Evolutionary conservation across 2,888 invertebrate genomes (phyloP).

Genomic region (Spilosoma lubricipeda): DNA sequence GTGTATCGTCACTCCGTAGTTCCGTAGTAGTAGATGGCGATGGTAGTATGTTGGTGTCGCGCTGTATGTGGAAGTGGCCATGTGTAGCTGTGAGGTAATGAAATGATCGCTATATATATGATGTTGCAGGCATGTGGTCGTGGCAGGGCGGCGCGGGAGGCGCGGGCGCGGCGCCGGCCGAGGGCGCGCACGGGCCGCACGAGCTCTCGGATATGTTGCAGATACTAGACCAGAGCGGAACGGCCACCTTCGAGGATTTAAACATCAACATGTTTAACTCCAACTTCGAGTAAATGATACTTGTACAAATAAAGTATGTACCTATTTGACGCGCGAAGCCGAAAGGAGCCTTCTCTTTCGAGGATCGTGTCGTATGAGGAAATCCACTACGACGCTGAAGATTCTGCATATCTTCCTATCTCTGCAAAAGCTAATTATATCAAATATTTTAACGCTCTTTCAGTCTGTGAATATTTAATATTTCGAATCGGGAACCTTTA

Average conservation of each 20-base stretch:
- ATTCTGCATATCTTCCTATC: conserved; percentile 34
- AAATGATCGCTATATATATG: not conserved
- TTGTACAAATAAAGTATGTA: conserved; percentile 38
- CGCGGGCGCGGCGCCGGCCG: conserved; percentile 61
- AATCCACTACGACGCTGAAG: conserved; percentile 18
- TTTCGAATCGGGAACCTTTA: conserved; percentile 26
- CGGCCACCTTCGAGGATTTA: conserved; percentile 95
- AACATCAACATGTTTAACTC: conserved; percentile 96
- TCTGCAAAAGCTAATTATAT: conserved; percentile 23
- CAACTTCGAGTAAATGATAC: conserved; percentile 75
- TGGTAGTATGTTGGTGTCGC: too few species aligned
- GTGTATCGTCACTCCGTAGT: too few species aligned
- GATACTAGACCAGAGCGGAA: conserved; percentile 94
- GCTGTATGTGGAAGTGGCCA: too few species aligned
- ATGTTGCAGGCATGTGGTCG: conserved; percentile 90
- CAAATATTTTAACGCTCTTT: conserved; percentile 22
- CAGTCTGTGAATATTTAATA: conserved; percentile 35
- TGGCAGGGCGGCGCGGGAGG: conserved; percentile 87
- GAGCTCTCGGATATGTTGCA: conserved; percentile 97
- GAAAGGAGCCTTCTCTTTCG: conserved; percentile 17
- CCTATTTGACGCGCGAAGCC: conserved; percentile 31
- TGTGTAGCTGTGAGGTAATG: not conserved
- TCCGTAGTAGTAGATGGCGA: too few species aligned
- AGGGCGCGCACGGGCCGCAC: conserved; percentile 85
- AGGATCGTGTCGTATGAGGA: conserved; percentile 11